These are phyloP conservation scores for Maylandia zebra DNA, from an alignment of 2,113 vertebrate species.

Conservation along the genomic window DNA sequence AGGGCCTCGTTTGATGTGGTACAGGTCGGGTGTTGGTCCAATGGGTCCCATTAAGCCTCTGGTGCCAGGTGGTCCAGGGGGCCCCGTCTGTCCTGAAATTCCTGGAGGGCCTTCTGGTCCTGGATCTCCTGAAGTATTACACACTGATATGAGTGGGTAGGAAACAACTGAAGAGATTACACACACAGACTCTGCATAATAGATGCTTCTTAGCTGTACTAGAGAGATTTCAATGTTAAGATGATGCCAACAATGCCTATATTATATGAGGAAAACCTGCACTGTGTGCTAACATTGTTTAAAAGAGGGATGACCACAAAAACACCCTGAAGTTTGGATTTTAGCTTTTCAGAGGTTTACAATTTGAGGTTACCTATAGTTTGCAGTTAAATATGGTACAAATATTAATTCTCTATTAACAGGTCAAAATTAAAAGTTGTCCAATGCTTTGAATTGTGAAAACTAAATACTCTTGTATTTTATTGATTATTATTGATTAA, in stretches of 20 bases:
- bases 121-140: slow-evolving; percentile 72
- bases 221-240: not conserved
- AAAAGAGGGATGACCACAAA: not conserved
- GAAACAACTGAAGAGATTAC: not conserved
- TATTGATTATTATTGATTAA: not conserved
- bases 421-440: not conserved
- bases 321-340: not conserved
- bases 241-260: not conserved
- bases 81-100: slow-evolving; percentile 75
- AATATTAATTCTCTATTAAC: not conserved
- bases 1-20: slow-evolving; percentile 89
- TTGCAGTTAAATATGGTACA: not conserved
- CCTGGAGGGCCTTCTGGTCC: slow-evolving; percentile 85
- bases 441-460: not conserved
- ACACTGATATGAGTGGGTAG: not conserved
- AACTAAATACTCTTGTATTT: not conserved
- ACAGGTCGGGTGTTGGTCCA: slow-evolving; percentile 89
- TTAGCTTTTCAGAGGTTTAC: not conserved
- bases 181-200: not conserved
- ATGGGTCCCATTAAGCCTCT: slow-evolving; percentile 93
- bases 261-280: not conserved
- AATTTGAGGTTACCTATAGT: not conserved
- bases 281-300: not conserved
- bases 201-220: not conserved
- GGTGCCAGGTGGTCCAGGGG: slow-evolving; percentile 82